Percentiles rank a stretch among this genome's conserved stretches.
Evolutionary conservation across 2,113 vertebrate species (phyloP).

Genomic region (Rhinichthys klamathensis): DNA sequence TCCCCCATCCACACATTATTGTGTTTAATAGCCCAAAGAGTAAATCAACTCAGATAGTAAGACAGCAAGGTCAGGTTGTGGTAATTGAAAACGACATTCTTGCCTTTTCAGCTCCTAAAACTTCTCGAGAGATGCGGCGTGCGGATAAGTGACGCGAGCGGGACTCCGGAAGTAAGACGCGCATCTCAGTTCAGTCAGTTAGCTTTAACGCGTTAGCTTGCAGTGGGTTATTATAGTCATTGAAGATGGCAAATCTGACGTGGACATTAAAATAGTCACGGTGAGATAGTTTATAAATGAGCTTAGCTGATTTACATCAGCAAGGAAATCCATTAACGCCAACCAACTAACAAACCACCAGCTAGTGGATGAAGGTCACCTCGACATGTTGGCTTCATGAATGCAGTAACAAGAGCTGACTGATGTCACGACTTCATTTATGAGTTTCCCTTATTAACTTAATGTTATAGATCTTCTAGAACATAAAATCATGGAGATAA

Average conservation of each 20-base stretch:
- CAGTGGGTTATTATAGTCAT: neutral
- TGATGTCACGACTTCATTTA: neutral
- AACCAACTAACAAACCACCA: neutral
- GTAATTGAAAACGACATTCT: constrained; percentile 29
- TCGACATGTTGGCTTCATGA: neutral
- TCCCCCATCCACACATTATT: neutral
- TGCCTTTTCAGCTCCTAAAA: constrained; percentile 67
- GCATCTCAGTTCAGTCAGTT: neutral
- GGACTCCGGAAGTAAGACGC: constrained; percentile 68
- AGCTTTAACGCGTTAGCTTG: neutral
- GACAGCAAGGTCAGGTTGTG: neutral
- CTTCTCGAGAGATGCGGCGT: constrained; percentile 69
- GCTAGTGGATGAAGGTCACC: constrained; percentile 25
- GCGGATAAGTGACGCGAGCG: constrained; percentile 65
- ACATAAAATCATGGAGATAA: neutral
- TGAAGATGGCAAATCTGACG: constrained; percentile 11
- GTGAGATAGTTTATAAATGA: neutral
- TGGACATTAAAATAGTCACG: neutral
- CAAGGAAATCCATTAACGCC: neutral
- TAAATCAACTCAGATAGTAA: too few species aligned
- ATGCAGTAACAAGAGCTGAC: neutral
- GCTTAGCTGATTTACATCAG: neutral
- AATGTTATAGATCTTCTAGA: neutral
- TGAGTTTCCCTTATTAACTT: neutral
- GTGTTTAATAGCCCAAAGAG: neutral